Percentiles rank a stretch among this genome's conserved stretches.
These are phyloP conservation scores for Xylota sylvarum DNA, from an alignment of 2,888 invertebrate genomes.

Conservation along the genomic window DNA sequence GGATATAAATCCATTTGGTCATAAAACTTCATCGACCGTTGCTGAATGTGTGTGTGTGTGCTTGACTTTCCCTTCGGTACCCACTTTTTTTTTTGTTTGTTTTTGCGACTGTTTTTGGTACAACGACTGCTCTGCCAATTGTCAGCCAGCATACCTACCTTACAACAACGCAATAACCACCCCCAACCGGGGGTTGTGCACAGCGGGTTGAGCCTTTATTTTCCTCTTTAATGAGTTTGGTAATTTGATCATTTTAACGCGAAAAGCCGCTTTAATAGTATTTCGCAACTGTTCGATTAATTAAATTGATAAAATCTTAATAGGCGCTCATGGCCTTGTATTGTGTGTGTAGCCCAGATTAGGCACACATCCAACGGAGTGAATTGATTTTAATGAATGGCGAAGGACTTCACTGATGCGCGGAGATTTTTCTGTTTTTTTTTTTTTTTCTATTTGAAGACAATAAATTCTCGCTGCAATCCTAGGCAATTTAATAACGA, in stretches of 20 bases:
- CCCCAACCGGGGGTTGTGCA: background rate
- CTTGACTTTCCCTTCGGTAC: conserved; percentile 7
- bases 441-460: conserved; percentile 9
- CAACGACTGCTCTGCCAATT: conserved; percentile 2
- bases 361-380: background rate
- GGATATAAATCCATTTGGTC: conserved; percentile 21
- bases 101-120: conserved; percentile 9
- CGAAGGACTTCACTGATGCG: background rate
- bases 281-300: conserved; percentile 61
- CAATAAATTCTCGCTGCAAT: conserved; percentile 41
- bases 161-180: conserved; percentile 5
- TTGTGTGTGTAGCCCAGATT: background rate
- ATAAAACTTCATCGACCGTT: conserved; percentile 26
- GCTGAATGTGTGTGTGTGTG: conserved; percentile 5
- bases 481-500: conserved; percentile 36
- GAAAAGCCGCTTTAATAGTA: background rate
- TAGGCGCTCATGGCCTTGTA: conserved; percentile 14
- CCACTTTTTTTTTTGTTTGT: no score
- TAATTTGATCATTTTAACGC: conserved; percentile 36
- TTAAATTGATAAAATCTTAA: conserved; percentile 69
- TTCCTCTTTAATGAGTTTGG: conserved; percentile 36
- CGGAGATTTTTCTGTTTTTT: no score
- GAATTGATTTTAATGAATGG: conserved; percentile 33
- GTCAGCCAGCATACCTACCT: background rate
- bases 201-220: conserved; percentile 23